A percentile compares a stretch with the other conserved stretches of the same genome.
Evolutionary conservation across 2,888 invertebrate species (phyloP).

Genomic region (Clanis bilineata): DNA sequence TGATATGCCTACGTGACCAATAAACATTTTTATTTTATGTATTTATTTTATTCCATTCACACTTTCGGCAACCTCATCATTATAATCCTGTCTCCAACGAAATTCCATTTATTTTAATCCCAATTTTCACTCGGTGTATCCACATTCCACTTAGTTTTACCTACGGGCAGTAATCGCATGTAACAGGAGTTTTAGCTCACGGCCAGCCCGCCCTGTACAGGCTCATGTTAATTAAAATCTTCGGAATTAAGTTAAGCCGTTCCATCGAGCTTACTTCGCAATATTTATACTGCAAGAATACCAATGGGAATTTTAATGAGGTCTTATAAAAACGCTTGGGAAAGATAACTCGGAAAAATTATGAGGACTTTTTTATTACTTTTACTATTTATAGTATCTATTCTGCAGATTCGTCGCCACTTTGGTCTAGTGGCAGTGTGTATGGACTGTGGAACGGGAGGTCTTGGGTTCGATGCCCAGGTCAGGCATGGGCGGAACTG

Average conservation of each 20-base stretch:
- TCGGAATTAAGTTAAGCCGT: slow-evolving; percentile 16
- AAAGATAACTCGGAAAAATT: neutral
- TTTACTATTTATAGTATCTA: no score
- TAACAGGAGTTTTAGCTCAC: neutral
- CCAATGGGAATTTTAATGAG: slow-evolving; percentile 13
- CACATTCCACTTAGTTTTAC: neutral
- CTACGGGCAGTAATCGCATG: neutral
- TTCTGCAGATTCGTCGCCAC: no score
- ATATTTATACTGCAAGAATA: slow-evolving; percentile 5
- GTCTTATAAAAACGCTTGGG: neutral
- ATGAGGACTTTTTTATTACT: no score
- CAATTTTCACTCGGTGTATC: neutral
- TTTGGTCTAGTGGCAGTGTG: no score
- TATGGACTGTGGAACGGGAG: no score
- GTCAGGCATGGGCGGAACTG: no score
- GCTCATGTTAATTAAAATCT: slow-evolving; percentile 20
- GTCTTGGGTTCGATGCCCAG: no score
- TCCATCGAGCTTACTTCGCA: slow-evolving; percentile 10
- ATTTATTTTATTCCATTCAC: no score
- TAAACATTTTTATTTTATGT: no score
- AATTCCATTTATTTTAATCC: neutral
- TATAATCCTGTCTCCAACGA: neutral
- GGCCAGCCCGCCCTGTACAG: neutral
- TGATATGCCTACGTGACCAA: no score
- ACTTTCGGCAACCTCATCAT: no score